Evolutionary conservation across 2,113 vertebrate genomes (phyloP).

Genomic region (Ailuropoda melanoleuca): DNA sequence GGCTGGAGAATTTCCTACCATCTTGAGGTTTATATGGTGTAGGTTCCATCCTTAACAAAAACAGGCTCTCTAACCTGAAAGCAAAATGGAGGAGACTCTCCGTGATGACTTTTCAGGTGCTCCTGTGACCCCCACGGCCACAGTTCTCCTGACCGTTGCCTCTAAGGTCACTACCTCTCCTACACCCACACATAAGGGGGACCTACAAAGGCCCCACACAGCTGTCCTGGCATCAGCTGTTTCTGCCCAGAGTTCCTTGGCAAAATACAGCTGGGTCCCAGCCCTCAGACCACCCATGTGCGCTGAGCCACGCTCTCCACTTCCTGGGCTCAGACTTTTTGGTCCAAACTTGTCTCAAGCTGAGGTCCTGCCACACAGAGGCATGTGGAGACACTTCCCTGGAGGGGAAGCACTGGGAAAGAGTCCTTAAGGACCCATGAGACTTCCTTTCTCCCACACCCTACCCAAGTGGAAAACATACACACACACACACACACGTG

Average conservation of each 20-base stretch:
- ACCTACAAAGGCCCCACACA: background rate
- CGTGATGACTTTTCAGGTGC: too few species aligned
- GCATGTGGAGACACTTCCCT: background rate
- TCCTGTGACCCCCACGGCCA: background rate
- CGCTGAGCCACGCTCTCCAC: too few species aligned
- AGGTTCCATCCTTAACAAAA: background rate
- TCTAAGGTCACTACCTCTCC: background rate
- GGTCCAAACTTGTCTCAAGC: background rate
- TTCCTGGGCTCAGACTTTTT: background rate
- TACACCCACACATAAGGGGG: accelerated
- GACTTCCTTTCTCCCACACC: background rate
- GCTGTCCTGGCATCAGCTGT: background rate
- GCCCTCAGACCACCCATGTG: accelerated
- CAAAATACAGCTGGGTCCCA: accelerated
- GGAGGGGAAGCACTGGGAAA: too few species aligned
- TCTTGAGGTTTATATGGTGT: background rate
- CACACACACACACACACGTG: background rate
- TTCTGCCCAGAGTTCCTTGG: background rate
- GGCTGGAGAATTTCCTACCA: background rate
- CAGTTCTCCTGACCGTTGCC: background rate
- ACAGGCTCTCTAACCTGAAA: background rate
- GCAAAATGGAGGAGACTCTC: background rate
- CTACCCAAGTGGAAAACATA: background rate
- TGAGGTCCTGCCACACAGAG: background rate
- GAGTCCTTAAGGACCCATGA: background rate